Conservation (phyloP, 2,113 vertebrate species). For the Chlorodrepanis virens region DNA sequence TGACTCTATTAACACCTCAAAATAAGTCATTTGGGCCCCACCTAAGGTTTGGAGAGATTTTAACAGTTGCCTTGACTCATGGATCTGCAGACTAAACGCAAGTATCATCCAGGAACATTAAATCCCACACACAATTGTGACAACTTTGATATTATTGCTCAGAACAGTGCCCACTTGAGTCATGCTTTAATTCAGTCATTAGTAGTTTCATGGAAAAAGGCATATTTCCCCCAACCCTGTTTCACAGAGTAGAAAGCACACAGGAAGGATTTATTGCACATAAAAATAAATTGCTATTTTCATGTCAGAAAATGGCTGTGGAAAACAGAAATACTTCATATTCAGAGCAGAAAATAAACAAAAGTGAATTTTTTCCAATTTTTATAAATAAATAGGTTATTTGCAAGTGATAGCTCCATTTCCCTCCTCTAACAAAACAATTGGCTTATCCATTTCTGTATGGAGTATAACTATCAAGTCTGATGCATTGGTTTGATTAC, state of each 20-base stretch:
- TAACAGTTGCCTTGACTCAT: neutral
- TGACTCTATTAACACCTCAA: neutral
- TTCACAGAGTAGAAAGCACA: neutral
- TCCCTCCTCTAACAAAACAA: neutral
- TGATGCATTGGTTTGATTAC: conserved; percentile 23
- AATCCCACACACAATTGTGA: neutral
- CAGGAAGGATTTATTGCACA: conserved; percentile 16
- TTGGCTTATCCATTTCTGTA: neutral
- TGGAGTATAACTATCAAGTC: neutral
- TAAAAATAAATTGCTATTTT: conserved; percentile 34
- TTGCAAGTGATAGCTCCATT: neutral
- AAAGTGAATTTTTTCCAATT: neutral
- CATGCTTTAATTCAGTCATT: conserved; percentile 14
- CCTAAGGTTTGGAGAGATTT: neutral
- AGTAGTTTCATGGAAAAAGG: neutral
- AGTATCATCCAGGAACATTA: neutral
- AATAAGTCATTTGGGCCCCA: conserved; percentile 3
- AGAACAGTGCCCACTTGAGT: neutral
- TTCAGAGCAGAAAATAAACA: neutral
- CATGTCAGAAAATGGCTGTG: neutral
- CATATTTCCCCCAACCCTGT: neutral
- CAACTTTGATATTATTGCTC: neutral
- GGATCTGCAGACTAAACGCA: neutral
- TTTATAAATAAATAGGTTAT: conserved; percentile 15
- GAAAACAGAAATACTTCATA: conserved; percentile 30